Base-by-base conservation (phyloP, 2,113 vertebrate genomes). In the Vulpes ferrilata region DNA sequence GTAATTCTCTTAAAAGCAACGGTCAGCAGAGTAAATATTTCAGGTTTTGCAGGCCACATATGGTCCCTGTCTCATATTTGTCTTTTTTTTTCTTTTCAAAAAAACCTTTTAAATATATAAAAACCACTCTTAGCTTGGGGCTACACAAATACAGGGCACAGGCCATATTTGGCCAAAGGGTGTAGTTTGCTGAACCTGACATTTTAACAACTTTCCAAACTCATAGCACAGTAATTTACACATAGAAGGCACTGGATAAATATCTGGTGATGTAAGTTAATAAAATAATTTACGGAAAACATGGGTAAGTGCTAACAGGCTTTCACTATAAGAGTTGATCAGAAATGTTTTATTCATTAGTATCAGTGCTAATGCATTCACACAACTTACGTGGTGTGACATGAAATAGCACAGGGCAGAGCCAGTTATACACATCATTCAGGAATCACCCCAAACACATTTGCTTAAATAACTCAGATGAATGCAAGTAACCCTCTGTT, bases 231-330 rank as follows among this genome's bases (percentile, higher is more conserved):
- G 30, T 53, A 93, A 71, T 87, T 94, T 76, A 93, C 3, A 88
- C 22, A 82, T 57, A 30, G 17, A 91, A 88, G 35, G 55, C 3
- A 78, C 5, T 65, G 32, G 43, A 53, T 91, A 86, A 92, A 51
- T 85, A 22, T 84, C 79, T 81, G 15, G 43, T 88, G 57, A 82
- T 13, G 74, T 69, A 83, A 85, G 64, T 51, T 83, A 87, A 88
- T 85, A 93, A 83, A 95, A 92, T 90, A 82, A 93, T 80, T 85
- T 93, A 67, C 74, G 48, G 12, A 67, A 97, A 82, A 43, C 15
- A 79, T 73, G 25, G 16, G 25, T 51, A 95, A 82, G 35, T 89
- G 62, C 25, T 93, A 79, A 89, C 12, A 81, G 76, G 57, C 32
- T 22, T 30, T 92, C 57, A 62, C 55, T 78, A 0, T 83, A 91